Evolutionary conservation across 2,113 vertebrate species (phyloP).

Genomic region (Seriola quinqueradiata): DNA sequence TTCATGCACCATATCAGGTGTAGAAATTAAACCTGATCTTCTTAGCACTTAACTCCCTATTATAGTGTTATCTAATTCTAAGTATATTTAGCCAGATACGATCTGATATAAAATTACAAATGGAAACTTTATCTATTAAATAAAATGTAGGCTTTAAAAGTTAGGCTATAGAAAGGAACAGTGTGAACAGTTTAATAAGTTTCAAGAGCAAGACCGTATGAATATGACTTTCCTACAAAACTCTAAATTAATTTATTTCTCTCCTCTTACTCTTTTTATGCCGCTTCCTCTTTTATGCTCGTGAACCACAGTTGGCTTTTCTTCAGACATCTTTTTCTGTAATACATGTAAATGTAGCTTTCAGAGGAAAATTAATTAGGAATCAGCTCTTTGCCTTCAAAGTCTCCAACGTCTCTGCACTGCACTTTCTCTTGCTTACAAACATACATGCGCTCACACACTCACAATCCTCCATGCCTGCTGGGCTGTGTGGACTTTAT

Average conservation of each 20-base stretch:
- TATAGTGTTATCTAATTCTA: not conserved
- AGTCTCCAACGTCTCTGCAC: constrained; percentile 53
- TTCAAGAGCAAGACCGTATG: constrained; percentile 14
- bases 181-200: constrained; percentile 19
- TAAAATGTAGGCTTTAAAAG: not conserved
- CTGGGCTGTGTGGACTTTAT: constrained; percentile 65
- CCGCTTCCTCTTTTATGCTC: constrained; percentile 41
- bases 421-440: constrained; percentile 57
- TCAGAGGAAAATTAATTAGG: constrained; percentile 77
- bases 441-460: constrained; percentile 45
- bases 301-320: constrained; percentile 48
- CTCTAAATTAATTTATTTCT: constrained; percentile 4
- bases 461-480: constrained; percentile 48
- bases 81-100: not conserved
- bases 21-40: constrained; percentile 13
- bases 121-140: not conserved
- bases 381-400: constrained; percentile 75
- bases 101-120: constrained; percentile 15
- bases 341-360: constrained; percentile 65
- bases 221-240: constrained; percentile 23
- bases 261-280: constrained; percentile 27
- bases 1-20: constrained; percentile 15
- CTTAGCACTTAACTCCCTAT: not conserved
- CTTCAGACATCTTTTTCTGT: constrained; percentile 39
- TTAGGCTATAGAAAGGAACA: not conserved